Evolutionary conservation across 2,797 vertebrate species (phyloP), one percentile per base, ranked within the genome.

Genomic region (Hephaestus fuliginosus): DNA sequence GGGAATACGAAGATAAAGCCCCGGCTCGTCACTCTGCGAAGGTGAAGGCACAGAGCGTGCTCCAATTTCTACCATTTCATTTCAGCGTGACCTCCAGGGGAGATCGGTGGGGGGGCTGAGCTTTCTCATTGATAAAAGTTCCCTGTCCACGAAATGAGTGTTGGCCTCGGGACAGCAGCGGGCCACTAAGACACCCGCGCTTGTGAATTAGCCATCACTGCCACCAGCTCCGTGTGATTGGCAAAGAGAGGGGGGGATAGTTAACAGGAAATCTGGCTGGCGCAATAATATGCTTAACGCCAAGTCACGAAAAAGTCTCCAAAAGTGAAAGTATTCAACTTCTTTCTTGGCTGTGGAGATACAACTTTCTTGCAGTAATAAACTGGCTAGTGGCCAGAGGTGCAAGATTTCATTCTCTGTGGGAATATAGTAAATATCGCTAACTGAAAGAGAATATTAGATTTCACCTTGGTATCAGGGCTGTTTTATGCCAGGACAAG

Each of bases 21-120:
- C 67, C n/a, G 17, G 48, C 81, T 60, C 14, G 30, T 76, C 74
- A 76, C 78, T 39, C 77, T 85, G 80, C 1, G 30, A 70, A 76
- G 83, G 72, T 56, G 75, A 74, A 62, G 63, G 70, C 86, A 80
- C 69, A 33, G 53, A 60, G 56, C 13, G 22, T 58, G 72, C 74
- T 89, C 61, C 60, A 72, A 75, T 89, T 91, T 91, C 84, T 86
- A 39, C 78, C 49, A 9, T 91, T 93, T 90, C 86, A 92, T 92
- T 93, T 90, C 70, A 69, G 41, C 8, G 0, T 82, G 86, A 92
- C 89, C 93, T 90, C 85, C 72, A 60, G 83, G 78, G 74, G 73
- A 33, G 30, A 33, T 33, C 30, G 30, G 30, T 3, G 30, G 30
- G 30, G 30, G 3, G 30, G 30, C 30, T 33, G 30, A 7, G 41